Evolutionary conservation across 2,888 invertebrate genomes (phyloP).

Genomic region (Malachius bipustulatus): DNA sequence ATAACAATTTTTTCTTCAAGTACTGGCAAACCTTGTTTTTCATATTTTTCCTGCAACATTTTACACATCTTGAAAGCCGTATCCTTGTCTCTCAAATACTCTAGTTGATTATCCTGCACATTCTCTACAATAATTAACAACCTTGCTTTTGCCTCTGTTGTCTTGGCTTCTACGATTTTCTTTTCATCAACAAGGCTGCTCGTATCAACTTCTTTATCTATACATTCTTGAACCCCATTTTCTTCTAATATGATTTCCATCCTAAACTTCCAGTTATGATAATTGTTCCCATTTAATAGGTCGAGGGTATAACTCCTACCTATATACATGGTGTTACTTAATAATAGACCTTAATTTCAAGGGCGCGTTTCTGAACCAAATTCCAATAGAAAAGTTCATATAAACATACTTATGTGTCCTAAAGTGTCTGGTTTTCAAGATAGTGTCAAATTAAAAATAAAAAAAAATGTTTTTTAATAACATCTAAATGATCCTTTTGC

Average conservation of each 20-base stretch:
- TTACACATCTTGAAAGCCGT: slow-evolving; percentile 12
- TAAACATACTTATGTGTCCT: no score
- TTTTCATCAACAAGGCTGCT: background rate
- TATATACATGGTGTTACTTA: no score
- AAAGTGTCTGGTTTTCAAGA: no score
- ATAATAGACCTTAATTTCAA: no score
- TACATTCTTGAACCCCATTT: slow-evolving; percentile 4
- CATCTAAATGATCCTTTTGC: no score
- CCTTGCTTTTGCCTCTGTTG: slow-evolving; percentile 9
- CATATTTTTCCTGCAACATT: slow-evolving; percentile 8
- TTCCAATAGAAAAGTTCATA: no score
- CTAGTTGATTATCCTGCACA: slow-evolving; percentile 9
- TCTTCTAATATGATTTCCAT: slow-evolving; percentile 8
- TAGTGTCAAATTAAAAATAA: no score
- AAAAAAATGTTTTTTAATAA: no score
- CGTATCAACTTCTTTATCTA: slow-evolving; percentile 2
- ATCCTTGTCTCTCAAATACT: slow-evolving; percentile 8
- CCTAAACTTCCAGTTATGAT: slow-evolving; percentile 11
- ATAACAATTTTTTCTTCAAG: slow-evolving; percentile 10
- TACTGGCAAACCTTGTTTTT: slow-evolving; percentile 10
- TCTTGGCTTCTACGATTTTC: background rate
- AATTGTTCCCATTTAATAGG: slow-evolving; percentile 5
- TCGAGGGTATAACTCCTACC: no score
- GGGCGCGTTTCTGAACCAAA: no score
- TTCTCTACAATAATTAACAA: slow-evolving; percentile 9